Conservation (phyloP, 2,797 vertebrate species). For the Aulostomus chinensis region DNA sequence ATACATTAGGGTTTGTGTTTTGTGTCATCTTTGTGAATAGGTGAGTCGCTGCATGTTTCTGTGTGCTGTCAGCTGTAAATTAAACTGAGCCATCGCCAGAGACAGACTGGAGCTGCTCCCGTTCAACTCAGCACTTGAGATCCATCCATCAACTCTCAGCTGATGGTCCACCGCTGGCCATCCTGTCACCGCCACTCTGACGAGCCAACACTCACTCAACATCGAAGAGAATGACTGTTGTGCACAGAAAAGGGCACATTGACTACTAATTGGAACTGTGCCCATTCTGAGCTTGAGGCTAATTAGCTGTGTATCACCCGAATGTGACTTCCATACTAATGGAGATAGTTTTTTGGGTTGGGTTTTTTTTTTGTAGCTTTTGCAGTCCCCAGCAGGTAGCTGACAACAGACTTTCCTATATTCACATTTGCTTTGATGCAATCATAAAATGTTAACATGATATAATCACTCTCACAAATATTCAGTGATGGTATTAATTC, state of each 20-base stretch:
- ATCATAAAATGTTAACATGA: conserved; percentile 36
- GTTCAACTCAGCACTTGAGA: conserved; percentile 27
- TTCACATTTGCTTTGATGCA: conserved; percentile 21
- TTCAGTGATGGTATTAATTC: conserved; percentile 56
- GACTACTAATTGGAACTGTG: conserved; percentile 63
- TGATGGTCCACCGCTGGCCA: conserved; percentile 41
- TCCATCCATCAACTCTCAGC: conserved; percentile 65
- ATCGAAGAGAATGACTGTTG: conserved; percentile 45
- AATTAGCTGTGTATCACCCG: conserved; percentile 60
- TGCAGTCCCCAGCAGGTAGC: conserved; percentile 37
- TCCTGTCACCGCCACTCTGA: conserved; percentile 59
- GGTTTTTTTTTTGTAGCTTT: conserved; percentile 10
- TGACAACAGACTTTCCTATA: conserved; percentile 12
- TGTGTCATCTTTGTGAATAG: neutral
- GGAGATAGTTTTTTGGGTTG: conserved; percentile 19
- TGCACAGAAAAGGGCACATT: conserved; percentile 62
- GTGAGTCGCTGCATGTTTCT: conserved; percentile 1
- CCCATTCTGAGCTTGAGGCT: conserved; percentile 52
- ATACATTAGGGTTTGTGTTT: too few relatives aligned
- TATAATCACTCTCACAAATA: conserved; percentile 55
- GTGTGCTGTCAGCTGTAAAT: neutral
- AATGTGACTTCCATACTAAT: conserved; percentile 66
- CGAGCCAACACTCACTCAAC: conserved; percentile 32
- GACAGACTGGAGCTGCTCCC: conserved; percentile 48
- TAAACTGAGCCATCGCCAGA: conserved; percentile 6